Evolutionary conservation across 2,888 invertebrate genomes (phyloP).

Genomic region (Drosophila algonquin): DNA sequence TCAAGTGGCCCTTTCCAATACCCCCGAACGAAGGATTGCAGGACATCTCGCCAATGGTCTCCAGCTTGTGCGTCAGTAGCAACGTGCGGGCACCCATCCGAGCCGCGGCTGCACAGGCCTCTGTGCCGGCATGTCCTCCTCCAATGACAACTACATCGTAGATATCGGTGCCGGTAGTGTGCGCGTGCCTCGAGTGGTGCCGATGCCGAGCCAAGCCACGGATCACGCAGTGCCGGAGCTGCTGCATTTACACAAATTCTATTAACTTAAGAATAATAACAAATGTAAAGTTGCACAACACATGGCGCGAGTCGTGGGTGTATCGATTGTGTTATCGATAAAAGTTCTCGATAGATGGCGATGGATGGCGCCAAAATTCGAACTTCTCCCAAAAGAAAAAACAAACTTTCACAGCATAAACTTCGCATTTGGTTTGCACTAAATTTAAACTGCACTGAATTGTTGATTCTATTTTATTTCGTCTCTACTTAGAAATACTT

Average conservation of each 20-base stretch:
- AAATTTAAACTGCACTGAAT: neutral
- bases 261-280: constrained; percentile 19
- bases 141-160: constrained; percentile 93
- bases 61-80: constrained; percentile 92
- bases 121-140: constrained; percentile 96
- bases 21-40: constrained; percentile 97
- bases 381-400: neutral
- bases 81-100: constrained; percentile 92
- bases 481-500: constrained; percentile 9
- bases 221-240: constrained; percentile 41
- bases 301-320: constrained; percentile 5
- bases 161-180: constrained; percentile 3
- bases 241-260: constrained; percentile 45
- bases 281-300: constrained; percentile 33
- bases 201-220: constrained; percentile 29
- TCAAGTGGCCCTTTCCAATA: constrained; percentile 94
- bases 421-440: too few species aligned
- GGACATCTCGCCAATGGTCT: constrained; percentile 96
- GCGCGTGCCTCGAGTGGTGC: constrained; percentile 4
- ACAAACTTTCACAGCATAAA: neutral
- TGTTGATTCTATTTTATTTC: neutral
- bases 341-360: constrained; percentile 14
- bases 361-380: neutral
- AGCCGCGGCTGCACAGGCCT: constrained; percentile 92
- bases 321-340: constrained; percentile 15